These are phyloP conservation scores for Ptilorrhoa leucosticta DNA, from an alignment of 2,113 vertebrate species.

Conservation along the genomic window DNA sequence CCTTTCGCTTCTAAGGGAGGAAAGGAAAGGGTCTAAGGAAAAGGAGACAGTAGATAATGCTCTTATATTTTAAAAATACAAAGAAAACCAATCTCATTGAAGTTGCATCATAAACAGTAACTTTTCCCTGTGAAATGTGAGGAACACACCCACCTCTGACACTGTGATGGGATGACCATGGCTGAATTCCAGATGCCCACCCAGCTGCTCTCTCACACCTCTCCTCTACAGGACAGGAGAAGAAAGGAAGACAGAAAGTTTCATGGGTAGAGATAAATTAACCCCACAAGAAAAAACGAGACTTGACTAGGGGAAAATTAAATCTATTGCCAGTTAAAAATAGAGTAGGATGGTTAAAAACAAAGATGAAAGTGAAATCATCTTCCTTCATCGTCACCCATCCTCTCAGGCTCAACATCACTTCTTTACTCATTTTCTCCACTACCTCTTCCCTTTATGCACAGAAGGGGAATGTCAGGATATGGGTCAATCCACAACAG, in stretches of 20 bases:
- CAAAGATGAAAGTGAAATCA: neutral
- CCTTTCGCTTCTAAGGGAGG: neutral
- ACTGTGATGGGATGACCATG: neutral
- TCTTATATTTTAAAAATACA: neutral
- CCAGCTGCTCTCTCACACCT: neutral
- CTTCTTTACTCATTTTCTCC: neutral
- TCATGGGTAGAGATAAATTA: neutral
- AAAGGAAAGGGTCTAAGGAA: neutral
- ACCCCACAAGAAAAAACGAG: neutral
- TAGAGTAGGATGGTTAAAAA: neutral
- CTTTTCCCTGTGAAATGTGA: neutral
- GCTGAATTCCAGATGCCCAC: neutral
- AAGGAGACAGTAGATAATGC: neutral
- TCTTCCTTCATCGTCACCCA: neutral
- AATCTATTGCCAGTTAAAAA: neutral
- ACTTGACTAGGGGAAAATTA: neutral
- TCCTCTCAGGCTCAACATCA: neutral
- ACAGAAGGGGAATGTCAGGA: neutral
- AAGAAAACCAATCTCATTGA: neutral
- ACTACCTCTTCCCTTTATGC: neutral
- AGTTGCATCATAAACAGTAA: neutral
- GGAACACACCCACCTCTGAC: neutral
- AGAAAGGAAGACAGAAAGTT: neutral
- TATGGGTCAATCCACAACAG: neutral
- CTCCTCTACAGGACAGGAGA: neutral